A percentile compares a stretch with the other conserved stretches of the same genome.
Conservation (phyloP, 2,888 invertebrate genomes). For the Watsonalla binaria region DNA sequence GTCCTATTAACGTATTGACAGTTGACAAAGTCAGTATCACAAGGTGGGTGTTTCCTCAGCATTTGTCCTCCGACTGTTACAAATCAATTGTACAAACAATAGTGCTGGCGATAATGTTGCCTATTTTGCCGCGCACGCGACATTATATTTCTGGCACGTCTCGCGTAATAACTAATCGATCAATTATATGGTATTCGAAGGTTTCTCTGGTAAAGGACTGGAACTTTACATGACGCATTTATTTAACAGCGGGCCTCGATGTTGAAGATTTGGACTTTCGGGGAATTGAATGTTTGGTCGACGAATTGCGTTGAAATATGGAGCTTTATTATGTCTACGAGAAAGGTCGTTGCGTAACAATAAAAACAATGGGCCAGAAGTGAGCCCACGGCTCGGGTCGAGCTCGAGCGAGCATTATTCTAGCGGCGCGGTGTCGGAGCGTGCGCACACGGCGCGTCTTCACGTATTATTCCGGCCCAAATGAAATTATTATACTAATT, state of each 20-base stretch:
- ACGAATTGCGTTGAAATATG: constrained; percentile 36
- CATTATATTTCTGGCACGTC: constrained; percentile 25
- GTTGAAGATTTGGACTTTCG: constrained; percentile 27
- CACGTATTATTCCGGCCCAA: constrained; percentile 54
- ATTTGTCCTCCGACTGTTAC: constrained; percentile 33
- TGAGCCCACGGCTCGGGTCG: constrained; percentile 22
- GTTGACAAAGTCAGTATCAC: not conserved
- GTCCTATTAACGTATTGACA: not conserved
- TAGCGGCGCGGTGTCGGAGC: constrained; percentile 18
- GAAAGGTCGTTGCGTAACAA: constrained; percentile 27
- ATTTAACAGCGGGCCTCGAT: constrained; percentile 31
- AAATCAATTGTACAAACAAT: constrained; percentile 36
- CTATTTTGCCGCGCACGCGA: constrained; percentile 37
- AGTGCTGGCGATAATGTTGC: constrained; percentile 30
- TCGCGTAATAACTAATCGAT: constrained; percentile 24
- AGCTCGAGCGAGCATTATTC: constrained; percentile 19
- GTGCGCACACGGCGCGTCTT: constrained; percentile 43
- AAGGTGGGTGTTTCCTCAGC: constrained; percentile 25
- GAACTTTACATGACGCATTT: constrained; percentile 21
- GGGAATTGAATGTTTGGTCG: constrained; percentile 47
- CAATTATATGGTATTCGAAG: constrained; percentile 34
- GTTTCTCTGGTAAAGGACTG: constrained; percentile 46
- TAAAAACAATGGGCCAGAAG: constrained; percentile 26
- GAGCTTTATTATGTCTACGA: constrained; percentile 46
- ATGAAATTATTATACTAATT: constrained; percentile 74